Percentiles rank a stretch among this genome's conserved stretches.
phyloP scores from a whole-genome alignment of 2,888 invertebrate species.

The Drosophila greeni region DNA sequence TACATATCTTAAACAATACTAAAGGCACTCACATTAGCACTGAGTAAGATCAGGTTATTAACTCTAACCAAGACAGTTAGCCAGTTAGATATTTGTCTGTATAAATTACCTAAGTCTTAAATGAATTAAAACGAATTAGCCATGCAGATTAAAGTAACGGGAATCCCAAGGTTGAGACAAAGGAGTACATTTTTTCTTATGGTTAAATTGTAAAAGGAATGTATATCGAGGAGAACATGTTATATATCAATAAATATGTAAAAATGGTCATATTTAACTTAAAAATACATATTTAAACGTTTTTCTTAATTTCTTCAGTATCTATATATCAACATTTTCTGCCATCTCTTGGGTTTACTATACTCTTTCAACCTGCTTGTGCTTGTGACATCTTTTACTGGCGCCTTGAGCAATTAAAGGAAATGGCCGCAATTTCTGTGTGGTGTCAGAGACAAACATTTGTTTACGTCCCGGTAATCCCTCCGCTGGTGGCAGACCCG shows the following conservation, averaged over 20 bases:
- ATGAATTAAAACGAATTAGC: neutral
- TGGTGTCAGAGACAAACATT: conserved; percentile 47
- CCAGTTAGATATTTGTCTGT: neutral
- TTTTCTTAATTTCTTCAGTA: too few species aligned
- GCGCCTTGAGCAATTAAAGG: conserved; percentile 27
- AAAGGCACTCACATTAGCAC: neutral
- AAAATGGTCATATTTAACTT: too few species aligned
- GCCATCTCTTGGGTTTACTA: neutral
- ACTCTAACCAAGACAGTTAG: neutral
- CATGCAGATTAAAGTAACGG: neutral
- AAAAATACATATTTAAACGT: too few species aligned
- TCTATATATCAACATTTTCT: neutral
- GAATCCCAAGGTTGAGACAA: neutral
- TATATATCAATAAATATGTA: too few species aligned
- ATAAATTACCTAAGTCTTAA: neutral
- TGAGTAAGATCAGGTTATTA: neutral
- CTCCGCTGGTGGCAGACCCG: neutral
- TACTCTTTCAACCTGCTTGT: neutral
- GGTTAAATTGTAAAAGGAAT: too few species aligned
- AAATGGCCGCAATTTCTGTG: conserved; percentile 57
- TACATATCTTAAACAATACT: neutral
- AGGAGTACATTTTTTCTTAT: neutral
- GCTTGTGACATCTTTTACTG: neutral
- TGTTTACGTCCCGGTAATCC: conserved; percentile 33
- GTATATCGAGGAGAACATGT: too few species aligned